phyloP scores from a whole-genome alignment of 2,888 invertebrate genomes.

The Mythimna loreyi region DNA sequence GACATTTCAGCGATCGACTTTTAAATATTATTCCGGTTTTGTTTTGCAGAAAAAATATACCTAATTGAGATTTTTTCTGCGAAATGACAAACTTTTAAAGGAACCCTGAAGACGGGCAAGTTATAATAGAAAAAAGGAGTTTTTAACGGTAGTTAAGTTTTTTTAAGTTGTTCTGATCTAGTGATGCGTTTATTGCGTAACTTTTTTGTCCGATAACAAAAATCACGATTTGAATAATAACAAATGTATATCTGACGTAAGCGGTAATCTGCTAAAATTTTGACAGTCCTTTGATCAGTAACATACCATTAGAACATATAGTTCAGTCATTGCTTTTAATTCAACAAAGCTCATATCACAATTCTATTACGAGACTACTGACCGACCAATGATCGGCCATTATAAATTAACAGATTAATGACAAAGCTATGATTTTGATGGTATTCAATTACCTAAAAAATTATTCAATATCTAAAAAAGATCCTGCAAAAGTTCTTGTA shows the following conservation, averaged over 20 bases:
- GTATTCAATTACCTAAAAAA: too few species aligned
- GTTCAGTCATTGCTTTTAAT: too few species aligned
- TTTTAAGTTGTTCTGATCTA: constrained; percentile 15
- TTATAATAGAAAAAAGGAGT: constrained; percentile 44
- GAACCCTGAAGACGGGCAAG: constrained; percentile 13
- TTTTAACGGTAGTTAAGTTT: constrained; percentile 25
- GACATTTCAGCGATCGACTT: constrained; percentile 47
- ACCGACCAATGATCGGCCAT: too few species aligned
- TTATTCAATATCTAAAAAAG: too few species aligned
- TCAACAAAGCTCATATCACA: too few species aligned
- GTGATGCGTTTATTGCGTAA: constrained; percentile 5
- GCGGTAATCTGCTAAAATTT: too few species aligned
- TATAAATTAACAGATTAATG: too few species aligned
- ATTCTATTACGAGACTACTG: too few species aligned
- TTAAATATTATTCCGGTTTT: constrained; percentile 17
- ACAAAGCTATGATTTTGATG: not conserved
- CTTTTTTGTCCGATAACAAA: not conserved
- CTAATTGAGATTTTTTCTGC: constrained; percentile 8
- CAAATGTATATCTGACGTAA: too few species aligned
- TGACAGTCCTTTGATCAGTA: too few species aligned
- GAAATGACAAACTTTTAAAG: constrained; percentile 42
- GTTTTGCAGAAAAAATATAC: constrained; percentile 13
- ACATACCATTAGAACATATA: too few species aligned
- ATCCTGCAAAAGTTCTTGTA: not conserved
- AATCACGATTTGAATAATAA: too few species aligned